phyloP scores from a whole-genome alignment of 2,113 vertebrate genomes.

The Rhea pennata region DNA sequence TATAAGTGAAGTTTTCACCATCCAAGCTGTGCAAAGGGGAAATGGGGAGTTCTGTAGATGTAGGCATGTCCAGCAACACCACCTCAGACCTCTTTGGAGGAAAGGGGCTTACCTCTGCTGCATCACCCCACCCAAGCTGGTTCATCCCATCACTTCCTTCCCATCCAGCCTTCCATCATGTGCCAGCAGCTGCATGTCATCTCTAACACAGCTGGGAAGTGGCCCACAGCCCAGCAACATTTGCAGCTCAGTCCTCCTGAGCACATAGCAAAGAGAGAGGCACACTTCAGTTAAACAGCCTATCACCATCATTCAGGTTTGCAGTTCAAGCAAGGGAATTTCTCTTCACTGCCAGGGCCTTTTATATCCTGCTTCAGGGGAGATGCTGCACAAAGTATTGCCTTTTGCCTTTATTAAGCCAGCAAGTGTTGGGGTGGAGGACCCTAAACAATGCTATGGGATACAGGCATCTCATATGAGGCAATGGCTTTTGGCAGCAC shows the following conservation, averaged over 20 bases:
- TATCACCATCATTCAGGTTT: not conserved
- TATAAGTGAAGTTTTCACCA: slow-evolving; percentile 39
- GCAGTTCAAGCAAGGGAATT: fast-evolving
- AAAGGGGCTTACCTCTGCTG: not conserved
- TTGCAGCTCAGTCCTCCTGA: not conserved
- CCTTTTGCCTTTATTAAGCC: not conserved
- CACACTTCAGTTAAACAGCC: not conserved
- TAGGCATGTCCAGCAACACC: not conserved
- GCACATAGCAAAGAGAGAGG: not conserved
- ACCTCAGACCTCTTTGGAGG: not conserved
- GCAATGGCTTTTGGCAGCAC: no score
- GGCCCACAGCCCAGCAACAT: not conserved
- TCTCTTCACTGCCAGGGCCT: not conserved
- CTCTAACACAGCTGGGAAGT: not conserved
- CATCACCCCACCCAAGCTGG: not conserved
- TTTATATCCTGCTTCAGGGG: not conserved
- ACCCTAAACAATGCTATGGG: no score
- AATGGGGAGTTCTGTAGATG: not conserved
- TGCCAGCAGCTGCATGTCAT: not conserved
- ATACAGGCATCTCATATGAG: not conserved
- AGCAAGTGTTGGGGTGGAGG: not conserved
- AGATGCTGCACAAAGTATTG: not conserved
- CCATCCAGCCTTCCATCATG: not conserved
- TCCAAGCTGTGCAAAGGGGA: not conserved
- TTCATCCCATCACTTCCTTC: not conserved